Conservation (phyloP, 2,113 vertebrate genomes). For the Vulpes ferrilata region DNA sequence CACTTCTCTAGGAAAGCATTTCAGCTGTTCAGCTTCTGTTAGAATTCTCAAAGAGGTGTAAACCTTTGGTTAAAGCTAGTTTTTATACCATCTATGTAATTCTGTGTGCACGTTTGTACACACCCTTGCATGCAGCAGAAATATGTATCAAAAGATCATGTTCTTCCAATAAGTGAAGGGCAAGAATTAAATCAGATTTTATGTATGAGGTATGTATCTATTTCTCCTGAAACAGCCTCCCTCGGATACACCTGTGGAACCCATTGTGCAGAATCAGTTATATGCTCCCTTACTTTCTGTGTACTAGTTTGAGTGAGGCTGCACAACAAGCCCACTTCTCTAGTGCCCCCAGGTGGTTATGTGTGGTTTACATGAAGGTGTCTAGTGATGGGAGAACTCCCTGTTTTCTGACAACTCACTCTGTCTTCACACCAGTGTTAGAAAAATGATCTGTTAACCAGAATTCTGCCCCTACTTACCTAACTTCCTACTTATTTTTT, state of each 20-base stretch:
- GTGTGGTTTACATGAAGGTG: neutral
- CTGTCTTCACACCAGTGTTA: neutral
- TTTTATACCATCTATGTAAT: neutral
- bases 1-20: neutral
- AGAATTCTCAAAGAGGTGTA: neutral
- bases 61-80: neutral
- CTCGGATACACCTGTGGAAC: neutral
- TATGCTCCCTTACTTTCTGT: neutral
- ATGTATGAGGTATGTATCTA: neutral
- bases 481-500: neutral
- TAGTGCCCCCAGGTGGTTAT: neutral
- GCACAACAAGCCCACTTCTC: neutral
- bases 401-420: neutral
- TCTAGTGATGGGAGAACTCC: neutral
- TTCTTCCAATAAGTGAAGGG: neutral
- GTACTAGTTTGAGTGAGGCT: neutral
- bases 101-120: neutral
- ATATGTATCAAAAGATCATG: neutral
- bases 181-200: neutral
- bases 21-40: constrained; percentile 9
- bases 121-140: neutral
- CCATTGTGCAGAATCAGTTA: neutral
- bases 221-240: neutral
- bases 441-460: neutral
- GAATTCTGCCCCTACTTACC: neutral